Conservation (phyloP, 1,140 invertebrate species). For the Drosophila novamexicana region DNA sequence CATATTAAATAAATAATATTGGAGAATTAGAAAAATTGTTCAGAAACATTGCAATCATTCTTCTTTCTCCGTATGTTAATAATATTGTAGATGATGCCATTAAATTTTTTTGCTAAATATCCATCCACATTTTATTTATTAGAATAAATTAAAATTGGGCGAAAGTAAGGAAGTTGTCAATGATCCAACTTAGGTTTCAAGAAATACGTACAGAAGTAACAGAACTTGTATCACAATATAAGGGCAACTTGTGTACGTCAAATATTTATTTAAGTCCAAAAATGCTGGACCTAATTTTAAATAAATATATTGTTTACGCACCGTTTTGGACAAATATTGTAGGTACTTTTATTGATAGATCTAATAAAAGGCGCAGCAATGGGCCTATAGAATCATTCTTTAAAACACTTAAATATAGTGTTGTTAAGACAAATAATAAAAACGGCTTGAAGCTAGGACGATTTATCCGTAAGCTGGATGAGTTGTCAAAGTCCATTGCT, state of each 20-base stretch:
- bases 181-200: background rate
- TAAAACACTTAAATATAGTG: too few relatives aligned
- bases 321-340: constrained; percentile 9
- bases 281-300: background rate
- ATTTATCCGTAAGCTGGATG: too few relatives aligned
- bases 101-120: background rate
- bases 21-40: background rate
- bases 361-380: too few relatives aligned
- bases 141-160: background rate
- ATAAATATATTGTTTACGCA: constrained; percentile 3
- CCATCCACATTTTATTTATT: background rate
- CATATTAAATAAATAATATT: constrained; percentile 1
- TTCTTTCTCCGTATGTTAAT: background rate
- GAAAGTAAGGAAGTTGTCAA: background rate
- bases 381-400: too few relatives aligned
- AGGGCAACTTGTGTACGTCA: background rate
- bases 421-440: too few relatives aligned
- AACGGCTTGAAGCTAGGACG: too few relatives aligned
- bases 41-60: background rate
- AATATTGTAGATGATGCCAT: background rate
- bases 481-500: too few relatives aligned
- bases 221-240: background rate
- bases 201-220: background rate
- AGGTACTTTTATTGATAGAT: background rate
- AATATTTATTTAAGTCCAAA: background rate